Evolutionary conservation across 2,888 invertebrate species (phyloP), one percentile per base, ranked within the genome.

Genomic region (Torymus tubicola): DNA sequence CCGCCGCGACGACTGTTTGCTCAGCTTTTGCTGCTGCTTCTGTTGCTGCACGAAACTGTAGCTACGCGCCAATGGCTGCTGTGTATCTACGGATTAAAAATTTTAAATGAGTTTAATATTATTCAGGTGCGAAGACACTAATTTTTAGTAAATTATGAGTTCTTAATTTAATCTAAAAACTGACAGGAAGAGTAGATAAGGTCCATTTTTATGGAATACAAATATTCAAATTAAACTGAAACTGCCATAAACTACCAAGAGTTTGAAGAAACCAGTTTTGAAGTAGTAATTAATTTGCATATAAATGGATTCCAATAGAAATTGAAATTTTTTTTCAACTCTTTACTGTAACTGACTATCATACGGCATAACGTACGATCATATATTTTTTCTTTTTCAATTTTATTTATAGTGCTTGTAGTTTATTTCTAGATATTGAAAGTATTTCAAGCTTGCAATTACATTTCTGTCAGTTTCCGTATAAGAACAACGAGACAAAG

Each of bases 11-110:
- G 87, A 86, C 31, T 88, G 87, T 42, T 88, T 86, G 52, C 85
- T 86, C 8, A 87, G 84, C 8, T 86, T 84, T n/a, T 86, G 84
- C 65, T 85, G 84, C 60, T 84, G 84, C n/a, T 86, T 85, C 42
- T 88, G 88, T 58, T 88, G 89, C 71, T 86, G 86, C 84, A 91
- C 91, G 86, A 93, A 93, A 87, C 93, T 93, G 85, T 93, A 93
- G 86, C 93, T 93, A 80, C 93, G 92, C 78, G 93, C 92, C 82
- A 93, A 85, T 80, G 92, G 92, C 84, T 92, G 92, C 18, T 92
- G 91, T 83, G 92, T 81, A 83, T 86, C 88, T 88, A 42, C 8
- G 42, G 42, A 42, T 31, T 3, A 31, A 2, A 0, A 31, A 31
- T 42, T 5, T 42, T 42, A 5, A 42, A 42, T 42, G 8, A 8